Percentiles rank a stretch among this genome's conserved stretches.
Conservation (phyloP, 1,140 invertebrate genomes). For the Calliphora vicina region DNA sequence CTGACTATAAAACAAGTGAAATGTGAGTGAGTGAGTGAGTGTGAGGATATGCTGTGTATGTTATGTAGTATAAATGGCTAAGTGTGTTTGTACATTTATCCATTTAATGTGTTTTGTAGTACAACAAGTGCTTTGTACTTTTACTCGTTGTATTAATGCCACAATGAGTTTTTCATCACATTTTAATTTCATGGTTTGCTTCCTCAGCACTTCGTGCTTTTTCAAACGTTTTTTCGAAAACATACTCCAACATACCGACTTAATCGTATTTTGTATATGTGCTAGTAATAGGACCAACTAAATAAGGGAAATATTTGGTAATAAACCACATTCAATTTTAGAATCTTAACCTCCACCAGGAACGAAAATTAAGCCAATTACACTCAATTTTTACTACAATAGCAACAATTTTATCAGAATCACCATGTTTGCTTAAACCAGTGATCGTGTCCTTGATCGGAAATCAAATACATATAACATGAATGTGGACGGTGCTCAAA, state of each 20-base stretch:
- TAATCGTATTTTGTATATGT: neutral
- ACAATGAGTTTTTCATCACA: conserved; percentile 34
- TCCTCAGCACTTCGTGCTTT: conserved; percentile 31
- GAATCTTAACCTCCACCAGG: too few relatives aligned
- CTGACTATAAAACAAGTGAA: conserved; percentile 13
- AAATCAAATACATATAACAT: too few relatives aligned
- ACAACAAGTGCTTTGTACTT: conserved; percentile 16
- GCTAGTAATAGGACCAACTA: neutral
- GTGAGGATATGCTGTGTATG: too few relatives aligned
- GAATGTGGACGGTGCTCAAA: too few relatives aligned
- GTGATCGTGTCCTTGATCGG: too few relatives aligned
- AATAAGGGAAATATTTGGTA: too few relatives aligned
- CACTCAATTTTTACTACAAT: too few relatives aligned
- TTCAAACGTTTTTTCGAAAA: neutral
- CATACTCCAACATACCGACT: neutral
- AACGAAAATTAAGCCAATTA: too few relatives aligned
- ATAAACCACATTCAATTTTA: too few relatives aligned
- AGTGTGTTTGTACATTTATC: neutral
- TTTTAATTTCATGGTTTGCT: conserved; percentile 34
- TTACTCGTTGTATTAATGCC: conserved; percentile 24
- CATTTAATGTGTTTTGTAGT: conserved; percentile 1
- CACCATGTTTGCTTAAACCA: too few relatives aligned
- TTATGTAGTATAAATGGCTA: too few relatives aligned
- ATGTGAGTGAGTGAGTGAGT: neutral
- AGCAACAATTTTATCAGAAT: too few relatives aligned